phyloP scores from a whole-genome alignment of 2,888 invertebrate genomes.

The Papilio gigon region DNA sequence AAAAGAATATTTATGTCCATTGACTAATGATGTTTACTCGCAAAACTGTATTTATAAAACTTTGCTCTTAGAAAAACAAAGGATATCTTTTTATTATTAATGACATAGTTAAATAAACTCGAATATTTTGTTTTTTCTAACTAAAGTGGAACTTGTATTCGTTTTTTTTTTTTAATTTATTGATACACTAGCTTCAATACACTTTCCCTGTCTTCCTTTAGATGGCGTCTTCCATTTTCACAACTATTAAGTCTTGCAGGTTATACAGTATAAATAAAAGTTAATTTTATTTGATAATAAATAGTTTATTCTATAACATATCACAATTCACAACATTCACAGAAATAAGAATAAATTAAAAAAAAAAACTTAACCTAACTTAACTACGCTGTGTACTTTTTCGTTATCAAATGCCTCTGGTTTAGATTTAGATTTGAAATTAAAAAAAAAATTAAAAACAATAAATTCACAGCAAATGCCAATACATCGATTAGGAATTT shows the following conservation, averaged over 20 bases:
- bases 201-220: background rate
- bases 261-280: constrained; percentile 6
- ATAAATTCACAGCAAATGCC: constrained; percentile 27
- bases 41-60: too few relatives aligned
- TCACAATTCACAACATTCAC: constrained; percentile 72
- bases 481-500: constrained; percentile 16
- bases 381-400: constrained; percentile 79
- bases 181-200: too few relatives aligned
- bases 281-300: constrained; percentile 54
- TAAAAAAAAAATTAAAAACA: constrained; percentile 41
- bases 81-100: too few relatives aligned
- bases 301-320: constrained; percentile 72
- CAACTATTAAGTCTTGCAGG: background rate
- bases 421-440: constrained; percentile 49
- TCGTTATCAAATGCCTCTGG: constrained; percentile 82
- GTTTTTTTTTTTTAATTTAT: too few relatives aligned
- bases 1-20: too few relatives aligned
- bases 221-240: too few relatives aligned
- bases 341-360: constrained; percentile 70
- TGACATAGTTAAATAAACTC: too few relatives aligned
- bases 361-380: constrained; percentile 63
- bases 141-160: too few relatives aligned
- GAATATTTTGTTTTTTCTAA: too few relatives aligned
- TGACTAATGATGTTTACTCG: background rate
- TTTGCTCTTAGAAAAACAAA: too few relatives aligned